A percentile compares a stretch with the other conserved stretches of the same genome.
Evolutionary conservation across 2,113 vertebrate species (phyloP).

Genomic region (Microtus pennsylvanicus): DNA sequence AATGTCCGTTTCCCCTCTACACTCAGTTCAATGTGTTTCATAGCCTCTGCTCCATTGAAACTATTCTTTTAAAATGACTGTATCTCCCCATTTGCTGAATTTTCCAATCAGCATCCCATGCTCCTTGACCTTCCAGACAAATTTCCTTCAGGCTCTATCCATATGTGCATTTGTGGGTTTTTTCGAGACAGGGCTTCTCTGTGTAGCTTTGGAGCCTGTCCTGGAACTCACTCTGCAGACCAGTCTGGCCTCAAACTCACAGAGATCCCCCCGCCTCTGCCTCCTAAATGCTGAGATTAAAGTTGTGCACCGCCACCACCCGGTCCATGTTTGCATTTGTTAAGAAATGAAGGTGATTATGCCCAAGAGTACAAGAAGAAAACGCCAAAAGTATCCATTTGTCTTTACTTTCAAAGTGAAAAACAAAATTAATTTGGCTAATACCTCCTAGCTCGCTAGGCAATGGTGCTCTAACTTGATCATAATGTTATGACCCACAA

Average conservation of each 20-base stretch:
- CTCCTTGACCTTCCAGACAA: not conserved
- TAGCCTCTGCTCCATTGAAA: not conserved
- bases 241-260: not conserved
- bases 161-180: not conserved
- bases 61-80: not conserved
- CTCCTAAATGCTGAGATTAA: not conserved
- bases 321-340: not conserved
- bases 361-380: not conserved
- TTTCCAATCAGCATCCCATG: not conserved
- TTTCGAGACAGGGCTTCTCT: not conserved
- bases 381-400: not conserved
- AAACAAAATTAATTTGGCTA: not conserved
- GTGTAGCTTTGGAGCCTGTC: not conserved
- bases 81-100: not conserved
- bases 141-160: not conserved
- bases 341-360: not conserved
- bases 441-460: not conserved
- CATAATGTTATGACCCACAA: not conserved
- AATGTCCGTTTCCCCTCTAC: not conserved
- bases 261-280: not conserved
- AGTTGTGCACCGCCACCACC: not conserved
- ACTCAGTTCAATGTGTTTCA: not conserved
- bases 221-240: not conserved
- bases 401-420: slow-evolving; percentile 36
- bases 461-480: too few relatives aligned